These are phyloP conservation scores for Eurypyga helias DNA, from an alignment of 2,113 vertebrate genomes.

Conservation along the genomic window DNA sequence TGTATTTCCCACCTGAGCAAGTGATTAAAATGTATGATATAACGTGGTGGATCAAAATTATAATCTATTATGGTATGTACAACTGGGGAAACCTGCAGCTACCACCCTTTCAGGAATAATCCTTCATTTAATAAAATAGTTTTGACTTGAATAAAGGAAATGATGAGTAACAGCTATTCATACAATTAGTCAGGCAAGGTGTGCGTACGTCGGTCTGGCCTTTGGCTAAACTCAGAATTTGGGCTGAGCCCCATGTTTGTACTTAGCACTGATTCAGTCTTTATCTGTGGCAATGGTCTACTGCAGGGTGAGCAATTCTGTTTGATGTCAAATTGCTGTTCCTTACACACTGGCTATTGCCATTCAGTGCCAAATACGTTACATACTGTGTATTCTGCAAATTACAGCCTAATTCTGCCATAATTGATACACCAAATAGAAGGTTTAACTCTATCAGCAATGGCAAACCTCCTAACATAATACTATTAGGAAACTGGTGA, in stretches of 20 bases:
- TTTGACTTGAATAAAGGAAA: background rate
- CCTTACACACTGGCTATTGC: background rate
- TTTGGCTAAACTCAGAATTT: background rate
- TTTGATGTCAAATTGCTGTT: background rate
- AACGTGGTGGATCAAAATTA: background rate
- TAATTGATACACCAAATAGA: background rate
- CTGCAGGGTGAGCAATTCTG: background rate
- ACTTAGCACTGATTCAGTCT: background rate
- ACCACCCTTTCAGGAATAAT: background rate
- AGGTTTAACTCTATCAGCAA: background rate
- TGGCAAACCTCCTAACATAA: background rate
- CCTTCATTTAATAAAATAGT: background rate
- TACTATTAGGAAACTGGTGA: background rate
- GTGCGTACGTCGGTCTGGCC: background rate
- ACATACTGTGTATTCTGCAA: background rate
- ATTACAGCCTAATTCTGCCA: background rate
- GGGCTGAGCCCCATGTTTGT: background rate
- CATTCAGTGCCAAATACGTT: background rate
- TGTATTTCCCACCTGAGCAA: background rate
- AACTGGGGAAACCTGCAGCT: background rate
- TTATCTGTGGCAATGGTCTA: background rate
- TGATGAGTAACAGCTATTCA: background rate
- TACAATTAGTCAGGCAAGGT: background rate
- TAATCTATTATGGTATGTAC: background rate
- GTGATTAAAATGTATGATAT: background rate